These are phyloP conservation scores for cat (Felis catus) DNA, from an alignment of 2,113 vertebrate genomes.

Conservation along the genomic window F.catus_Fca126_mat1.0 CM031416.1:144625501-144626000, in stretches of 20 bases:
- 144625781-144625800: fast-evolving
- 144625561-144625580: too few species aligned
- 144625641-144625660: too few species aligned
- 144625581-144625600: too few species aligned
- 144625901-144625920: not conserved
- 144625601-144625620: too few species aligned
- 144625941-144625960: not conserved
- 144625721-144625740: not conserved
- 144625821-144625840: not conserved
- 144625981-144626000: not conserved
- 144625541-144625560: too few species aligned
- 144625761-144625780: not conserved
- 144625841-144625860: not conserved
- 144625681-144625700: constrained; percentile 32
- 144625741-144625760: constrained; percentile 21
- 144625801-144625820: not conserved
- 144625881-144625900: fast-evolving
- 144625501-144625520: too few species aligned
- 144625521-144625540: too few species aligned
- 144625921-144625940: fast-evolving
- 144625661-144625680: constrained; percentile 51
- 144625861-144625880: too few species aligned
- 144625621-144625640: too few species aligned
- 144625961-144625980: not conserved
- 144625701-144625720: constrained; percentile 29